Percentiles rank a stretch among this genome's conserved stretches.
Evolutionary conservation across 2,888 invertebrate genomes (phyloP).

Genomic region (Caenorhabditis sp.): DNA sequence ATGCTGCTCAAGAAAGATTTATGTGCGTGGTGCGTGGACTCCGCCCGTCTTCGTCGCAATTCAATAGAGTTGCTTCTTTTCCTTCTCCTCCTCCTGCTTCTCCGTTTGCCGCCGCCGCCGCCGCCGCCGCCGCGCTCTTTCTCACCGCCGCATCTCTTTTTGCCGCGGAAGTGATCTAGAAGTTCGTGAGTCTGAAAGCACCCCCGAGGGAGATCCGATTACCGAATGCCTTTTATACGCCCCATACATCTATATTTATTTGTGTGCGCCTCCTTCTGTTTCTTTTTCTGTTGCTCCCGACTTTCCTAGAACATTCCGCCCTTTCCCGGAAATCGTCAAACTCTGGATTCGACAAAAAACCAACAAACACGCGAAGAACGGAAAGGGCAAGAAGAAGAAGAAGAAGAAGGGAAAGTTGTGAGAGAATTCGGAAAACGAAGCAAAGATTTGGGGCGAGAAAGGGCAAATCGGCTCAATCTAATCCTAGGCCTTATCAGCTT

Average conservation of each 20-base stretch:
- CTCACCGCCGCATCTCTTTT: constrained; percentile 10
- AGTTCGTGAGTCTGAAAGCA: constrained; percentile 50
- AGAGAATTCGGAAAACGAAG: background rate
- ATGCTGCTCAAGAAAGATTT: constrained; percentile 57
- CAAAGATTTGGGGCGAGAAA: constrained; percentile 7
- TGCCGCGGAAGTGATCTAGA: constrained; percentile 34
- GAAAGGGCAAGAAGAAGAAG: constrained; percentile 21
- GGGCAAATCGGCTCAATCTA: background rate
- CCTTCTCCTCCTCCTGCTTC: constrained; percentile 19
- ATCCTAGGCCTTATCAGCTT: background rate
- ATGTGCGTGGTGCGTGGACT: constrained; percentile 39
- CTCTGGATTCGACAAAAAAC: constrained; percentile 8
- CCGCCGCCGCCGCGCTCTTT: constrained; percentile 15
- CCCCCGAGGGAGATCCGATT: constrained; percentile 52
- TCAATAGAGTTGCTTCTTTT: constrained; percentile 52
- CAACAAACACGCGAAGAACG: constrained; percentile 5
- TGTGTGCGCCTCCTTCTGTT: constrained; percentile 5
- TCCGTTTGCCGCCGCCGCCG: background rate
- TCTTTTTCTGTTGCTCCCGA: constrained; percentile 7
- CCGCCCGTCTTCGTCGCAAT: constrained; percentile 50
- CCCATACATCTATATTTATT: constrained; percentile 48
- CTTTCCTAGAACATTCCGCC: background rate
- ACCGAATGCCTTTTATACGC: constrained; percentile 51
- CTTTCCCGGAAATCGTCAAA: background rate
- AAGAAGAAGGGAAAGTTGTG: background rate